phyloP scores from a whole-genome alignment of 2,888 invertebrate species.

The Acronicta leporina region DNA sequence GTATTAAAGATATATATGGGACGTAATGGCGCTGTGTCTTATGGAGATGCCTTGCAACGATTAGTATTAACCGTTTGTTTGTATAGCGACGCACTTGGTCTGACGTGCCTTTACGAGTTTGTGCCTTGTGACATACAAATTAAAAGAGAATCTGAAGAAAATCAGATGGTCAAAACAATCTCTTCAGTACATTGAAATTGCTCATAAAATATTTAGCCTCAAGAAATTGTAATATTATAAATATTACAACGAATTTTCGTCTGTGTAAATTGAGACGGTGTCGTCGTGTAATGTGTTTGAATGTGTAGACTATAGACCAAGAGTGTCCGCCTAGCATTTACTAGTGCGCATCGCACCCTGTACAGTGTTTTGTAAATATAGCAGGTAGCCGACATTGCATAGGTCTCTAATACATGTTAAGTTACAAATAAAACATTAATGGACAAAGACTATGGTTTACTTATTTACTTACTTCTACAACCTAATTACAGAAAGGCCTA shows the following conservation, averaged over 20 bases:
- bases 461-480: slow-evolving; percentile 36
- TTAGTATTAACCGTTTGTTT: slow-evolving; percentile 78
- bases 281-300: slow-evolving; percentile 4
- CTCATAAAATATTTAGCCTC: slow-evolving; percentile 5
- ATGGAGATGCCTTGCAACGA: slow-evolving; percentile 75
- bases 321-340: slow-evolving; percentile 80
- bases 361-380: slow-evolving; percentile 87
- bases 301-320: slow-evolving; percentile 46
- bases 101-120: slow-evolving; percentile 29
- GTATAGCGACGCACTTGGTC: slow-evolving; percentile 66
- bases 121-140: slow-evolving; percentile 23
- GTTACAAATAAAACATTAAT: slow-evolving; percentile 86
- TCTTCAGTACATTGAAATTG: slow-evolving; percentile 1
- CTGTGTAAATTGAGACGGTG: background rate
- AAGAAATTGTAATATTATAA: slow-evolving; percentile 12
- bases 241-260: slow-evolving; percentile 6
- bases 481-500: too few species aligned
- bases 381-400: slow-evolving; percentile 70
- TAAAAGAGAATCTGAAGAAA: too few species aligned
- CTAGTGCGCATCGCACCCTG: slow-evolving; percentile 69
- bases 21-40: slow-evolving; percentile 69
- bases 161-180: too few species aligned
- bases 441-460: slow-evolving; percentile 67
- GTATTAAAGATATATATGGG: slow-evolving; percentile 69
- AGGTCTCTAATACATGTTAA: slow-evolving; percentile 80